phyloP scores from a whole-genome alignment of 2,888 invertebrate species.

The Drosophila pseudotalamancana region DNA sequence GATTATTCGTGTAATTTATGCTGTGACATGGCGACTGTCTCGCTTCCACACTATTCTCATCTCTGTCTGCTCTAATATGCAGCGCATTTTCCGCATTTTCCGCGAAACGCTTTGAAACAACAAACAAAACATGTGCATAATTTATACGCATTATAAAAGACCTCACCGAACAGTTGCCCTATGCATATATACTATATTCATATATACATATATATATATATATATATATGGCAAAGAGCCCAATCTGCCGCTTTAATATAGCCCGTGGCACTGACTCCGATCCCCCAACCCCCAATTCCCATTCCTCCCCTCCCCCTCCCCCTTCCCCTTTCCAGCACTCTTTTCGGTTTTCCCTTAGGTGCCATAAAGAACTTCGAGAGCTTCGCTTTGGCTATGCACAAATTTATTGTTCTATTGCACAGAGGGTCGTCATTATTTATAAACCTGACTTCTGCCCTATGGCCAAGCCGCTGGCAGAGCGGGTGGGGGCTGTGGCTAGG shows the following conservation, averaged over 20 bases:
- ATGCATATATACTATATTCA: slow-evolving; percentile 9
- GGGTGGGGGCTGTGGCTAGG: not conserved
- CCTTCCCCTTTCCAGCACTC: not conserved
- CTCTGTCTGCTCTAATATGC: slow-evolving; percentile 35
- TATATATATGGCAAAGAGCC: not conserved
- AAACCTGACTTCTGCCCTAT: slow-evolving; percentile 12
- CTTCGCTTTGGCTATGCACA: slow-evolving; percentile 44
- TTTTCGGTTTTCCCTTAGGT: slow-evolving; percentile 47
- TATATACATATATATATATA: not conserved
- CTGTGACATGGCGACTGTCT: slow-evolving; percentile 13
- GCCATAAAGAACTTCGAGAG: slow-evolving; percentile 67
- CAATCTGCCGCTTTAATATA: slow-evolving; percentile 47
- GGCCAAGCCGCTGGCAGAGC: too few species aligned
- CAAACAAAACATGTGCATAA: slow-evolving; percentile 63
- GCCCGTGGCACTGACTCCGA: slow-evolving; percentile 2
- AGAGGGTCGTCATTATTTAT: slow-evolving; percentile 47
- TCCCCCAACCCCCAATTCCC: not conserved
- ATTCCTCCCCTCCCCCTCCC: not conserved
- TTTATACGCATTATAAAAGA: slow-evolving; percentile 53
- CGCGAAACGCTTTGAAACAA: slow-evolving; percentile 56
- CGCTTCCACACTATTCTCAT: not conserved
- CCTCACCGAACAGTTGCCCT: slow-evolving; percentile 16
- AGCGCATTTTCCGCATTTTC: slow-evolving; percentile 42
- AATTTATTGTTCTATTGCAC: slow-evolving; percentile 65
- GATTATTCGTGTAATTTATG: slow-evolving; percentile 40